Evolutionary conservation across 2,888 invertebrate species (phyloP), one percentile per base, ranked within the genome.

Genomic region (Drosophila kanekoi): DNA sequence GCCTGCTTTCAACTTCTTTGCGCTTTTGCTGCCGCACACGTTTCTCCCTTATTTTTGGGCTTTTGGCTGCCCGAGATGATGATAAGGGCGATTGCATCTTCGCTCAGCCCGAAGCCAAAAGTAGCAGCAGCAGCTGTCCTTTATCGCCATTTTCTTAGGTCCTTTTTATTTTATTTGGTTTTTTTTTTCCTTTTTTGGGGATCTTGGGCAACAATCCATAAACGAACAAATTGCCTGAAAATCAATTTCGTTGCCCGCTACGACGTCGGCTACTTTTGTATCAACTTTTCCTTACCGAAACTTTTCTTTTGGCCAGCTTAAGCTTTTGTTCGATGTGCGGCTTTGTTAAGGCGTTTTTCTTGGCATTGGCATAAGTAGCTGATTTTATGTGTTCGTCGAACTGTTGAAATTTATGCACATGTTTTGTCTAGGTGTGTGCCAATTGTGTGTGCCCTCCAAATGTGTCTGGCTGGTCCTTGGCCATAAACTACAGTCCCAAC

Each of bases 151-250:
- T 79, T 66, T 60, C 69, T 47, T 79, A 61, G 62, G 41, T 45
- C 41, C 52, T 62, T 57, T 49, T 41, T 52, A 16, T 49, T 13
- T 20, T 18, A 44, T 43, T 23, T 44, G 13, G n/a, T 40, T 40
- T 14, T 28, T 20, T 28, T 40, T 9, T 32, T 18, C 11, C 37
- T 23, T 18, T 35, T 32, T 18, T 16, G 35, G 28, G 43, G 40
- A 37, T 60, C 18, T 45, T 73, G 72, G 66, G 61, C 79, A 81
- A 70, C 84, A 83, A 83, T 80, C 87, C 78, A 90, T 89, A 88
- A 90, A 84, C 85, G 85, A 73, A 84, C 89, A 88, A 89, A 88
- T 89, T 90, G 88, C 79, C 87, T 81, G 89, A 89, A 87, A 89
- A 88, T 88, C 90, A 90, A 89, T 88, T 88, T 89, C 68, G 84